Conservation (phyloP, 2,797 vertebrate species). For the Neosilurus hyrtlii region DNA sequence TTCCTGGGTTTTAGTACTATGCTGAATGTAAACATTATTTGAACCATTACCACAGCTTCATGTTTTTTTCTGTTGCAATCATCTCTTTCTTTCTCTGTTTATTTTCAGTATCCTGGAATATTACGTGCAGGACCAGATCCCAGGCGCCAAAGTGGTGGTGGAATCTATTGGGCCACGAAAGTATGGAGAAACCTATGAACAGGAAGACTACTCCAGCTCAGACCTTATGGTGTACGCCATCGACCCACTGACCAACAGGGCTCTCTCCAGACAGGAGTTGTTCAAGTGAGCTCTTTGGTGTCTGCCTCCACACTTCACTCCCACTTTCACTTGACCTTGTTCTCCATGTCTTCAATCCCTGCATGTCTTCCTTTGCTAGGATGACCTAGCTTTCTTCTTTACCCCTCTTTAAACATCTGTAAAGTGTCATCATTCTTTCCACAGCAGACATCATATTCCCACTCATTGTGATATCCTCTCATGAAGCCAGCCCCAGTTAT, state of each 20-base stretch:
- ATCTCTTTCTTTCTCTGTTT: background rate
- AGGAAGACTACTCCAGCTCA: slow-evolving; percentile 92
- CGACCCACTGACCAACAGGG: slow-evolving; percentile 92
- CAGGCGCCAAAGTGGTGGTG: slow-evolving; percentile 88
- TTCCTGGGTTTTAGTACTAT: background rate
- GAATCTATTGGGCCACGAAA: slow-evolving; percentile 90
- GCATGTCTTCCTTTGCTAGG: background rate
- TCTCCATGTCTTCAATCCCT: background rate
- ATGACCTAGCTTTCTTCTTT: background rate
- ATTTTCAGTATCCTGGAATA: slow-evolving; percentile 85
- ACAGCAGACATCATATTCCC: background rate
- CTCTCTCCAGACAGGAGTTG: slow-evolving; percentile 89
- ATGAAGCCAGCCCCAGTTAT: background rate
- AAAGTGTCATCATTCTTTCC: background rate
- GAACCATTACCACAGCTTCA: background rate
- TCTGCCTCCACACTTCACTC: background rate
- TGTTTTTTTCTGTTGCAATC: background rate
- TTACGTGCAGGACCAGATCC: slow-evolving; percentile 94
- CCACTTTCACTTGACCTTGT: background rate
- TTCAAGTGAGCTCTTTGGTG: slow-evolving; percentile 81
- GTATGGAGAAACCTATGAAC: slow-evolving; percentile 83
- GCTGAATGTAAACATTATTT: background rate
- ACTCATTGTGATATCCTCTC: background rate
- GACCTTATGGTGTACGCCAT: slow-evolving; percentile 96
- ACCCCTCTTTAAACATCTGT: background rate